Percentiles rank a stretch among this genome's conserved stretches.
These are phyloP conservation scores for Ylistrum balloti DNA, from an alignment of 1,140 invertebrate species.

Conservation along the genomic window DNA sequence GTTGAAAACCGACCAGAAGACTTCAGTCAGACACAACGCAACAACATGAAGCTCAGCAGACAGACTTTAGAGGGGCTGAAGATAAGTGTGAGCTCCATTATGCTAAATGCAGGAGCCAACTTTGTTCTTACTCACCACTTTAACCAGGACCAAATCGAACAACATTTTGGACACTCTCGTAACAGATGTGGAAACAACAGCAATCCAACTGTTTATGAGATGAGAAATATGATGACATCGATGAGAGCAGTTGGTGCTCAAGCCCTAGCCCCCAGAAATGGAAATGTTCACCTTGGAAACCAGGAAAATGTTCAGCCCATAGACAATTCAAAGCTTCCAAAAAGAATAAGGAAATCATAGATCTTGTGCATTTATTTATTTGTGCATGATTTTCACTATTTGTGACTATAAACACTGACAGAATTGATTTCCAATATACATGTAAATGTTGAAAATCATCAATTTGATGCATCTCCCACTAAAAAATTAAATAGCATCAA, in stretches of 20 bases:
- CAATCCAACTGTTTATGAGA: slow-evolving; percentile 53
- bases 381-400: no score
- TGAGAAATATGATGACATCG: slow-evolving; percentile 53
- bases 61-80: slow-evolving; percentile 60
- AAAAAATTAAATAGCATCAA: no score
- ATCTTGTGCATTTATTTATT: no score
- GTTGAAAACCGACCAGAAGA: slow-evolving; percentile 50
- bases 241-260: slow-evolving; percentile 55
- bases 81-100: slow-evolving; percentile 54
- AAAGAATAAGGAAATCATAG: slow-evolving; percentile 28
- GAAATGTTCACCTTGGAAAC: slow-evolving; percentile 1
- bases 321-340: slow-evolving; percentile 48
- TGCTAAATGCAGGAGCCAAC: slow-evolving; percentile 50
- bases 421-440: no score
- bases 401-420: no score
- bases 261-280: no score
- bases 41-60: slow-evolving; percentile 54
- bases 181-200: slow-evolving; percentile 46
- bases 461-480: no score
- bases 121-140: slow-evolving; percentile 59
- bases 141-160: slow-evolving; percentile 64
- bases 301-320: slow-evolving; percentile 2
- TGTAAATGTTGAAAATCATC: no score
- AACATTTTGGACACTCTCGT: slow-evolving; percentile 58
- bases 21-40: slow-evolving; percentile 54